These are phyloP conservation scores for Hyalella azteca DNA, from an alignment of 2,888 invertebrate genomes.

Conservation along the genomic window DNA sequence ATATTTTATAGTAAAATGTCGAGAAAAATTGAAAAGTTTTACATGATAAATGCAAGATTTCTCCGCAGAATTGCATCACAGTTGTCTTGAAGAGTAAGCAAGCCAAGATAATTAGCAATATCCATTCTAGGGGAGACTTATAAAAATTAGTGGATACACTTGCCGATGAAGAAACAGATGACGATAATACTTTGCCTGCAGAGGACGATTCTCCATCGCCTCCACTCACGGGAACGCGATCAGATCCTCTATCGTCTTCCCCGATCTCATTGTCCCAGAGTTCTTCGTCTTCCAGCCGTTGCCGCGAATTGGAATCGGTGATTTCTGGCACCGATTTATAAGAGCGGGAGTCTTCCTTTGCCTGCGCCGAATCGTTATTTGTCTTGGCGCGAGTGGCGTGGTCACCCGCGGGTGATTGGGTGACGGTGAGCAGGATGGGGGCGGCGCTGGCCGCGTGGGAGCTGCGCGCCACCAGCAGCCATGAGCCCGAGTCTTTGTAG, in stretches of 20 bases:
- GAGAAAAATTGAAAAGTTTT: not conserved
- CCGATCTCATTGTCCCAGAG: not conserved
- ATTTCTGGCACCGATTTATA: not conserved
- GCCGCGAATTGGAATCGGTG: not conserved
- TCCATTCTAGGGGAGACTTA: not conserved
- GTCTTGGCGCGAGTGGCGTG: not conserved
- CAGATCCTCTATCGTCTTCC: not conserved
- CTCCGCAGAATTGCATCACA: not conserved
- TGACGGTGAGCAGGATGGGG: constrained; percentile 5
- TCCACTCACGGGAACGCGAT: not conserved
- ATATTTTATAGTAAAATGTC: not conserved
- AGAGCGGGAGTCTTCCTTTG: not conserved
- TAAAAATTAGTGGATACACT: constrained; percentile 7
- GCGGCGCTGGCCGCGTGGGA: constrained; percentile 7
- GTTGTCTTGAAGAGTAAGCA: not conserved
- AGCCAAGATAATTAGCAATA: not conserved
- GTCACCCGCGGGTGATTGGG: not conserved
- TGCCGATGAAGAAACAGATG: constrained; percentile 23
- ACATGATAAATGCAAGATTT: not conserved
- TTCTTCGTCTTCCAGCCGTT: not conserved
- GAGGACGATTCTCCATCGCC: not conserved
- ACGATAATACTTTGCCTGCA: constrained; percentile 7
- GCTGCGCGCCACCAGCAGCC: constrained; percentile 18
- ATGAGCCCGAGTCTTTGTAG: not conserved
- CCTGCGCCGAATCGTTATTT: not conserved